These are phyloP conservation scores for Acrobeloides nanus DNA, from an alignment of 2,888 invertebrate genomes.

Conservation along the genomic window DNA sequence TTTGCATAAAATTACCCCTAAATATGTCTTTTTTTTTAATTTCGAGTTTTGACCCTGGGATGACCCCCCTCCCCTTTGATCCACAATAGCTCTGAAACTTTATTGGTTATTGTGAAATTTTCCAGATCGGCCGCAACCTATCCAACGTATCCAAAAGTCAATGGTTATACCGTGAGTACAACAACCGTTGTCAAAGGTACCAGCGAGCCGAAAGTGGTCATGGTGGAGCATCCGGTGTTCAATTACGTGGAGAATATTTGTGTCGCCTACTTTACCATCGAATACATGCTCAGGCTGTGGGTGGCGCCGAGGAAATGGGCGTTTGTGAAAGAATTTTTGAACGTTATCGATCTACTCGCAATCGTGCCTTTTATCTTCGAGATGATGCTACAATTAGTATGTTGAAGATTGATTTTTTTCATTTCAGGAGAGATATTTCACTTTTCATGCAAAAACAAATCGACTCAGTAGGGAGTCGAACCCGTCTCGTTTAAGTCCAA, in stretches of 20 bases:
- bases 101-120: too few species aligned
- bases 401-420: too few species aligned
- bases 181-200: slow-evolving; percentile 41
- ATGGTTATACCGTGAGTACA: slow-evolving; percentile 36
- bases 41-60: too few species aligned
- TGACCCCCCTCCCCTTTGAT: too few species aligned
- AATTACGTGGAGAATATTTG: slow-evolving; percentile 52
- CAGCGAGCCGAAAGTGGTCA: slow-evolving; percentile 25
- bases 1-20: too few species aligned
- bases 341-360: slow-evolving; percentile 44
- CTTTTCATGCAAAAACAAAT: too few species aligned
- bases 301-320: slow-evolving; percentile 43
- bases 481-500: too few species aligned
- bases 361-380: slow-evolving; percentile 51
- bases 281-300: slow-evolving; percentile 47
- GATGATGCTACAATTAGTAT: slow-evolving; percentile 40
- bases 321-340: slow-evolving; percentile 50
- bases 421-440: too few species aligned
- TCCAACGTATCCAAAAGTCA: slow-evolving; percentile 48
- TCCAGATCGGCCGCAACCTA: slow-evolving; percentile 37
- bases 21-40: too few species aligned
- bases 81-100: too few species aligned
- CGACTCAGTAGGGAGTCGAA: too few species aligned
- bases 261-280: slow-evolving; percentile 49
- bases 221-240: slow-evolving; percentile 53